phyloP scores from a whole-genome alignment of 2,113 vertebrate species.

The Sapajus apella region DNA sequence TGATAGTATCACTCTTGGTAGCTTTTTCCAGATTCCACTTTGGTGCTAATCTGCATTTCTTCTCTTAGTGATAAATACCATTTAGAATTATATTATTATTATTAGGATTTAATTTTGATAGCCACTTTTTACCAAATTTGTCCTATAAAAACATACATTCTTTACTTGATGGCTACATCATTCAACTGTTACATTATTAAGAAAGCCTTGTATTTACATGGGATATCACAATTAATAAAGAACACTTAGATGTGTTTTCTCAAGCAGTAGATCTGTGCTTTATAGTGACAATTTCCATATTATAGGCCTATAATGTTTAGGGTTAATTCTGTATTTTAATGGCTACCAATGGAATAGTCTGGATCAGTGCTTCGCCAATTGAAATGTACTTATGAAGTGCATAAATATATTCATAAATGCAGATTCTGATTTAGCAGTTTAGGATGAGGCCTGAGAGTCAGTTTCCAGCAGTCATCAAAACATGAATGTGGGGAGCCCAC shows the following conservation, averaged over 20 bases:
- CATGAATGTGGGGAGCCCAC: accelerated
- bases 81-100: not conserved
- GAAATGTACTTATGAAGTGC: not conserved
- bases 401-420: not conserved
- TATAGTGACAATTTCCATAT: not conserved
- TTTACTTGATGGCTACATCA: not conserved
- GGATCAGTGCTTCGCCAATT: not conserved
- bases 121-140: constrained; percentile 16
- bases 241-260: not conserved
- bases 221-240: not conserved
- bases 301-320: not conserved
- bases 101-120: not conserved
- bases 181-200: not conserved
- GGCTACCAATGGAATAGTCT: not conserved
- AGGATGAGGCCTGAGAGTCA: not conserved
- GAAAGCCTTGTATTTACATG: not conserved
- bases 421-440: not conserved
- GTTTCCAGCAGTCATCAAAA: not conserved
- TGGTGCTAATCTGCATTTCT: not conserved
- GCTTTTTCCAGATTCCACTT: not conserved
- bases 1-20: not conserved
- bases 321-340: not conserved
- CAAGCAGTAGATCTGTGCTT: not conserved
- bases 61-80: not conserved
- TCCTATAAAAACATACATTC: not conserved